A percentile compares a stretch with the other conserved stretches of the same genome.
Conservation (phyloP, 2,113 vertebrate species). For the Gobiocypris rarus region DNA sequence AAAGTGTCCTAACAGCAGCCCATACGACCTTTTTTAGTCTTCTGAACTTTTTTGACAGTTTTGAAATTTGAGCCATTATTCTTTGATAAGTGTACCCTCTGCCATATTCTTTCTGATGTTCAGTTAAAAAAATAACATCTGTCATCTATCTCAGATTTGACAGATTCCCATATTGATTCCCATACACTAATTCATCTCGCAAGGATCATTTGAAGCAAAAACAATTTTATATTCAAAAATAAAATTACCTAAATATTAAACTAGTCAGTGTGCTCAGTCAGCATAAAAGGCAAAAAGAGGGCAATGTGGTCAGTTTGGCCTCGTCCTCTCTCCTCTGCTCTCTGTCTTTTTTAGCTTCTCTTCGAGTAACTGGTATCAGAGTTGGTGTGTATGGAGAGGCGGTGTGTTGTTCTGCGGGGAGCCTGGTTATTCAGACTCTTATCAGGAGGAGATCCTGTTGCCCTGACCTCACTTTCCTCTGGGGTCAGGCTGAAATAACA, state of each 20-base stretch:
- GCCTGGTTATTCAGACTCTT: conserved; percentile 51
- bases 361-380: background rate
- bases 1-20: no score
- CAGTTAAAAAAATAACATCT: no score
- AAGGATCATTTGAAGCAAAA: background rate
- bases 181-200: background rate
- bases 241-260: background rate
- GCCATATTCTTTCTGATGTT: no score
- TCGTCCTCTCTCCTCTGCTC: background rate
- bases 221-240: background rate
- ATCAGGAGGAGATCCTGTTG: conserved; percentile 68
- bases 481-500: conserved; percentile 72
- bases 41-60: no score
- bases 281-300: background rate
- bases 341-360: background rate
- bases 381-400: background rate
- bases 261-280: background rate
- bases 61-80: no score
- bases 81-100: no score
- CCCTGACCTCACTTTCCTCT: conserved; percentile 59
- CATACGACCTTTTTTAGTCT: no score
- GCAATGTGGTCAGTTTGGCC: background rate
- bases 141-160: no score
- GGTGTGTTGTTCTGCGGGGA: conserved; percentile 6
- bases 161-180: background rate